phyloP scores from a whole-genome alignment of 2,113 vertebrate genomes.

The Pachycephala philippinensis region DNA sequence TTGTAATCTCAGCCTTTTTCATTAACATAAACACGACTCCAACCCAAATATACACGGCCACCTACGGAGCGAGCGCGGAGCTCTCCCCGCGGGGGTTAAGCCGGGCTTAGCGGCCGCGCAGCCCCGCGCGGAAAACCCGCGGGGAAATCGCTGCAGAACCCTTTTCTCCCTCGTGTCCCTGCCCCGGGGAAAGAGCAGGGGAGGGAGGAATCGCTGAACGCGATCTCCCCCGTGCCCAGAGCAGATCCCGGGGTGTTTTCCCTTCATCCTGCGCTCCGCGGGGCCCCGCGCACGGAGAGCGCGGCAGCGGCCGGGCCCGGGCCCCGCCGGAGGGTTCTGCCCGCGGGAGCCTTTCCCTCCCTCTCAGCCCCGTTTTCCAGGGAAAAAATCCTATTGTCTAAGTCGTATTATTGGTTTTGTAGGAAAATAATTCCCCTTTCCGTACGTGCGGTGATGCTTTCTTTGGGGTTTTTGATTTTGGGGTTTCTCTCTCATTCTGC shows the following conservation, averaged over 20 bases:
- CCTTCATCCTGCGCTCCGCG: neutral
- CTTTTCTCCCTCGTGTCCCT: rapidly evolving
- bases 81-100: neutral
- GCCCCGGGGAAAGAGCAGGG: neutral
- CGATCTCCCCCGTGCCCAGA: rapidly evolving
- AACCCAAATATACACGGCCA: slow-evolving; percentile 96
- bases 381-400: rapidly evolving
- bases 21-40: slow-evolving; percentile 91
- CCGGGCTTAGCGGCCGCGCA: neutral
- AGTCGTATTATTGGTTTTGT: neutral
- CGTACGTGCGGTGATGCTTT: neutral
- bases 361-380: neutral
- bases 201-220: rapidly evolving
- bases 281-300: neutral
- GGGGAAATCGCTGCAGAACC: neutral
- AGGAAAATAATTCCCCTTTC: neutral
- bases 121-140: neutral
- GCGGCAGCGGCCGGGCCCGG: neutral
- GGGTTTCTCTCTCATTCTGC: neutral
- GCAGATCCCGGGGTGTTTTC: neutral
- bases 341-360: neutral
- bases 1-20: slow-evolving; percentile 89
- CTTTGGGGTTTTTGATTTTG: neutral
- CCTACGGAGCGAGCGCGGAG: slow-evolving; percentile 79
- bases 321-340: neutral